Percentiles rank a stretch among this genome's conserved stretches.
Conservation (phyloP, 2,888 invertebrate species). For the Ectemnius lituratus region DNA sequence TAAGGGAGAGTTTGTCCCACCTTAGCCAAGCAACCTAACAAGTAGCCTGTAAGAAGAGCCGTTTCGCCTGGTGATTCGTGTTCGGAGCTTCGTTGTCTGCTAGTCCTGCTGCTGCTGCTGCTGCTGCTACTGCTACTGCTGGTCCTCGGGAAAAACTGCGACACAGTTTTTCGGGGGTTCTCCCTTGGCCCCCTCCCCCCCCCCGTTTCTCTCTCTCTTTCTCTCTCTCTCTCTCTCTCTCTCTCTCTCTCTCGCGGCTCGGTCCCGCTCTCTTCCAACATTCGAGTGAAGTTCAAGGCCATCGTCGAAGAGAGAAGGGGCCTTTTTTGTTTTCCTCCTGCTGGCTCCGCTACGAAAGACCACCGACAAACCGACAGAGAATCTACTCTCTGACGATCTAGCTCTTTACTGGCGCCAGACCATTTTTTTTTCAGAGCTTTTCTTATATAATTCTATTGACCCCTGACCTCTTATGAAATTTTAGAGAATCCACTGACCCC, state of each 20-base stretch:
- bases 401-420: slow-evolving; percentile 47
- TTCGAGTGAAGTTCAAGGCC: slow-evolving; percentile 73
- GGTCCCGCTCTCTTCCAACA: too few relatives aligned
- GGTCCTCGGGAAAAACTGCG: slow-evolving; percentile 73
- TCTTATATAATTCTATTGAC: slow-evolving; percentile 19
- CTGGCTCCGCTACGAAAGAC: slow-evolving; percentile 53
- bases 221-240: slow-evolving; percentile 39
- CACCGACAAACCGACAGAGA: slow-evolving; percentile 68
- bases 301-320: slow-evolving; percentile 57
- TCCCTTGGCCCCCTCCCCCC: too few relatives aligned
- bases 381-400: slow-evolving; percentile 54
- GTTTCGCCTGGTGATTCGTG: slow-evolving; percentile 70
- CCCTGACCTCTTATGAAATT: slow-evolving; percentile 20
- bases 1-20: slow-evolving; percentile 65
- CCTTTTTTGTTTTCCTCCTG: slow-evolving; percentile 66
- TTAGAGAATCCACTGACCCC: neutral
- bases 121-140: slow-evolving; percentile 57
- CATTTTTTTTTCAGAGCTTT: slow-evolving; percentile 49
- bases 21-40: slow-evolving; percentile 73
- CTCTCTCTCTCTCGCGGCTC: slow-evolving; percentile 31
- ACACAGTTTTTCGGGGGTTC: slow-evolving; percentile 73
- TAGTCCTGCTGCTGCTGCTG: slow-evolving; percentile 39
- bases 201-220: slow-evolving; percentile 53
- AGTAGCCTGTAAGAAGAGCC: slow-evolving; percentile 76
- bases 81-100: slow-evolving; percentile 46